phyloP scores from a whole-genome alignment of 2,888 invertebrate species.

The Thereva nobilitata region DNA sequence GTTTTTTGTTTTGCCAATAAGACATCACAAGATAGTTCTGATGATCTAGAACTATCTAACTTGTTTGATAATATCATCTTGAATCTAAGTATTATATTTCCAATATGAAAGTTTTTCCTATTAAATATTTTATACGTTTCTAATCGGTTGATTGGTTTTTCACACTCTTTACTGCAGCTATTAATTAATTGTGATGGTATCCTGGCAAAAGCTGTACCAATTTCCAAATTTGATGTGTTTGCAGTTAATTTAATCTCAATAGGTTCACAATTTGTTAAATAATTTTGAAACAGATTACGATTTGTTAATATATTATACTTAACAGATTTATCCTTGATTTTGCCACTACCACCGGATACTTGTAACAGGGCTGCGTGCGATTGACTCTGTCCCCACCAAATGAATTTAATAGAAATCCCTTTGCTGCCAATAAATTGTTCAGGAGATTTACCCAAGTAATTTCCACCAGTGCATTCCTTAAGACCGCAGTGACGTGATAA shows the following conservation, averaged over 20 bases:
- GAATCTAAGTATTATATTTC: slow-evolving; percentile 30
- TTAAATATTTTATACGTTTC: slow-evolving; percentile 37
- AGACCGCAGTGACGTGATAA: slow-evolving; percentile 46
- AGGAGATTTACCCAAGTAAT: slow-evolving; percentile 39
- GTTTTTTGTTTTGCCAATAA: not conserved
- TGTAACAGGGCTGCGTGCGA: slow-evolving; percentile 43
- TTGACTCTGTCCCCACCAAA: slow-evolving; percentile 49
- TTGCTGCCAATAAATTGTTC: slow-evolving; percentile 34
- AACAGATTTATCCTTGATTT: slow-evolving; percentile 42
- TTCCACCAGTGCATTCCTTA: slow-evolving; percentile 40
- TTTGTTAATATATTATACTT: slow-evolving; percentile 47
- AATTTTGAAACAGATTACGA: slow-evolving; percentile 51
- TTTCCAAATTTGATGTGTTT: slow-evolving; percentile 39
- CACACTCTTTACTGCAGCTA: not conserved
- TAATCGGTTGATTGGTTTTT: not conserved
- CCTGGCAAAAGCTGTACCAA: slow-evolving; percentile 38
- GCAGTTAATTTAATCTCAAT: slow-evolving; percentile 46
- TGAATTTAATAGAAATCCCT: slow-evolving; percentile 45
- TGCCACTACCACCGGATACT: slow-evolving; percentile 43
- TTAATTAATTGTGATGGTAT: slow-evolving; percentile 36
- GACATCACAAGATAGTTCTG: not conserved
- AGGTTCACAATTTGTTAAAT: slow-evolving; percentile 49
- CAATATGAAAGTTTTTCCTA: slow-evolving; percentile 36
- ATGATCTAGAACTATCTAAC: not conserved
- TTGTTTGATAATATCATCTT: slow-evolving; percentile 34